Conservation (phyloP, 35 echinoderm and acorn worm genomes). For the Heliocidaris erythrogramma region DNA sequence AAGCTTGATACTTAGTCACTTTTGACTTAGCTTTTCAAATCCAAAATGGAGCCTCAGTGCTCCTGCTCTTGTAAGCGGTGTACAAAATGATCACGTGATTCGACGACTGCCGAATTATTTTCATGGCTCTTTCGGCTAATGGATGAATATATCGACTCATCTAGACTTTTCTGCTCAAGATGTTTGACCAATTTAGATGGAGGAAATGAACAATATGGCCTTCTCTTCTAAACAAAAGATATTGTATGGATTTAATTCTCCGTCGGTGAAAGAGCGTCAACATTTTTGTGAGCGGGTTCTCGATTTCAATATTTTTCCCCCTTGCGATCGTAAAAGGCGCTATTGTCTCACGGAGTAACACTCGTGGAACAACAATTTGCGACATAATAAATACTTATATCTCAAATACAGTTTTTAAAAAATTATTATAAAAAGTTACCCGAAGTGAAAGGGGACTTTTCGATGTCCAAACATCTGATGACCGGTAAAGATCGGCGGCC, state of each 20-base stretch:
- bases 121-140: background rate
- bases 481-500: background rate
- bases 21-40: background rate
- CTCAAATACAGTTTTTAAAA: background rate
- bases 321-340: background rate
- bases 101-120: conserved; percentile 26
- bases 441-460: background rate
- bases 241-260: background rate
- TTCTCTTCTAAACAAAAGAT: background rate
- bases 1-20: background rate
- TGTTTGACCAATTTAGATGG: background rate
- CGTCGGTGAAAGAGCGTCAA: background rate
- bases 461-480: background rate
- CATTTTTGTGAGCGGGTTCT: background rate
- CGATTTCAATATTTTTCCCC: background rate
- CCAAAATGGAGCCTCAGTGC: background rate
- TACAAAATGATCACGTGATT: background rate
- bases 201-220: background rate
- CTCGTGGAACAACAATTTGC: background rate
- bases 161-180: background rate
- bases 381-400: background rate
- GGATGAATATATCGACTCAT: background rate
- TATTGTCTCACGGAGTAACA: background rate
- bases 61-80: background rate
- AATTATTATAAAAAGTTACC: background rate